A percentile compares a stretch with the other conserved stretches of the same genome.
phyloP scores from a whole-genome alignment of 2,797 vertebrate species.

The Melopsittacus undulatus region DNA sequence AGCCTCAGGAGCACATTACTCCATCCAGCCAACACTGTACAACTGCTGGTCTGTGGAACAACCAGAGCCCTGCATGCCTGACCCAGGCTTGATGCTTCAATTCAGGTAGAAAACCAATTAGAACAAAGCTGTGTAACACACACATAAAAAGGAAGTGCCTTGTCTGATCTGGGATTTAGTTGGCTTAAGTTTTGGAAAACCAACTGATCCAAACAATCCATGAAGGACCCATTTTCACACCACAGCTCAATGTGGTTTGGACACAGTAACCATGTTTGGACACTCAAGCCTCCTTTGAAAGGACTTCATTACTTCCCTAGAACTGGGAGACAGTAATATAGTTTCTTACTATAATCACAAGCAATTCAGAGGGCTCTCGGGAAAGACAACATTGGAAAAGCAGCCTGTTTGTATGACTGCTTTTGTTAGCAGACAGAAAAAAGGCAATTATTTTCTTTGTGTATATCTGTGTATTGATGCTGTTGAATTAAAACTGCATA shows the following conservation, averaged over 20 bases:
- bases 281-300: not conserved
- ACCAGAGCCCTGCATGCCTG: fast-evolving
- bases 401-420: not conserved
- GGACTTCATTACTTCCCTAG: not conserved
- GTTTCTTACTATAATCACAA: not conserved
- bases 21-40: fast-evolving
- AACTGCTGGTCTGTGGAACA: fast-evolving
- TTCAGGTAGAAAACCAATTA: not conserved
- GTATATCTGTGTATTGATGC: not conserved
- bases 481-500: not conserved
- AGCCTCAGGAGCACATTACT: not conserved
- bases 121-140: not conserved
- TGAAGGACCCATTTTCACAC: not conserved
- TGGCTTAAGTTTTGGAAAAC: not conserved
- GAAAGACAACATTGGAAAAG: not conserved
- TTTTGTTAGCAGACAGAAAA: not conserved
- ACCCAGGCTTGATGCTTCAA: fast-evolving
- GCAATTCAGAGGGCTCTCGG: not conserved
- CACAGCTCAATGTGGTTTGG: not conserved
- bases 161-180: not conserved
- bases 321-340: not conserved
- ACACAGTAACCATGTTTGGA: not conserved
- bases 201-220: not conserved
- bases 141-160: not conserved
- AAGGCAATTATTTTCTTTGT: not conserved